Conservation (phyloP, 2,113 vertebrate species). For the Cyanistes caeruleus region DNA sequence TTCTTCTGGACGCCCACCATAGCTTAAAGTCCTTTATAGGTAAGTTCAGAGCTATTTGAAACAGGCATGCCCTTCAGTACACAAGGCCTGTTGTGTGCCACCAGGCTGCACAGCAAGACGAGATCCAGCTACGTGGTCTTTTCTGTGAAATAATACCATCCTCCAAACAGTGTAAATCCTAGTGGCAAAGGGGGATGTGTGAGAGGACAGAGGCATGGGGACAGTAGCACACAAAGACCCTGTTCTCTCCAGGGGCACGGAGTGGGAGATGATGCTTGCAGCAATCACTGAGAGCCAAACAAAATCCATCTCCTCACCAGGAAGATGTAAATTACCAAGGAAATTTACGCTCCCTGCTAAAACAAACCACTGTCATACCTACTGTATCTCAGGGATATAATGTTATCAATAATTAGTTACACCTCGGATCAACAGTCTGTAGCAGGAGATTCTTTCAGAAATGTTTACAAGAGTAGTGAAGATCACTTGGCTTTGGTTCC, state of each 20-base stretch:
- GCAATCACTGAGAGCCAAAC: background rate
- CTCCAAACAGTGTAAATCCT: background rate
- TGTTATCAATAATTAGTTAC: background rate
- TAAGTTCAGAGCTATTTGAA: background rate
- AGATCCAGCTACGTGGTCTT: rapidly evolving
- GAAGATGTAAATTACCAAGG: constrained; percentile 33
- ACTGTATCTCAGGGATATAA: constrained; percentile 17
- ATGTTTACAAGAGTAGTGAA: background rate
- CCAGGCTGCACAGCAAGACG: background rate
- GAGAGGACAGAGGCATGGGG: background rate
- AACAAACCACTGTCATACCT: background rate
- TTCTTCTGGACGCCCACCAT: background rate
- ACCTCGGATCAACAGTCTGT: constrained; percentile 1
- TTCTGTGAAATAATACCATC: background rate
- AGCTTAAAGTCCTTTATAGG: rapidly evolving
- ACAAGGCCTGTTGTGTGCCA: background rate
- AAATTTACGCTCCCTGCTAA: constrained; percentile 25
- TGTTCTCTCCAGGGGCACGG: background rate
- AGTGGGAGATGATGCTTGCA: background rate
- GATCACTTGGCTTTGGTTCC: background rate
- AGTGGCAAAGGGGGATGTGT: background rate
- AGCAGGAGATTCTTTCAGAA: background rate
- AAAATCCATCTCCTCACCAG: background rate
- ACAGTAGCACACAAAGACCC: background rate
- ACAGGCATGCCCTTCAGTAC: background rate